Conservation (phyloP, 2,888 invertebrate species). For the Escarpia spicata region DNA sequence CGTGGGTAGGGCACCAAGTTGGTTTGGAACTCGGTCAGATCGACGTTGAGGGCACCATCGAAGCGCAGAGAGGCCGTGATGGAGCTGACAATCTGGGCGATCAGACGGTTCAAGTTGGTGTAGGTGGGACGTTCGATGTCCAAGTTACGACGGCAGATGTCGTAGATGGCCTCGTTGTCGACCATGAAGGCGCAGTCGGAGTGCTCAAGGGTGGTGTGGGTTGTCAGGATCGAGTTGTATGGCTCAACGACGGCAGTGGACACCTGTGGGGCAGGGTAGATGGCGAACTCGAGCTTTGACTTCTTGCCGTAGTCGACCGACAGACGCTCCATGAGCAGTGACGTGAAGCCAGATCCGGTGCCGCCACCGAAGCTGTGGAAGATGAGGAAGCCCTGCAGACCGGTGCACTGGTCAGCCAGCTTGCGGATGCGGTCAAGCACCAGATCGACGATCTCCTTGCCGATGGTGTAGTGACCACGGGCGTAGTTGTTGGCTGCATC, state of each 20-base stretch:
- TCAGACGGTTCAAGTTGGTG: conserved; percentile 90
- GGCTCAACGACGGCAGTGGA: conserved; percentile 49
- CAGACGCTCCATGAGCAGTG: conserved; percentile 69
- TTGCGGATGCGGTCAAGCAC: conserved; percentile 64
- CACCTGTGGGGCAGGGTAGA: conserved; percentile 76
- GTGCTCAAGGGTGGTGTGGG: conserved; percentile 92
- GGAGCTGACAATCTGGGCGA: conserved; percentile 81
- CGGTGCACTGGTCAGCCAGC: conserved; percentile 65
- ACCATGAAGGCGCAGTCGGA: conserved; percentile 82
- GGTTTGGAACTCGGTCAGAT: conserved; percentile 69
- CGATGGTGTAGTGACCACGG: conserved; percentile 57
- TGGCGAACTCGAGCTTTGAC: conserved; percentile 88
- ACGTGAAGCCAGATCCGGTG: conserved; percentile 63
- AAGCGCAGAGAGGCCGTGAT: conserved; percentile 67
- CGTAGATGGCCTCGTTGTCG: conserved; percentile 60
- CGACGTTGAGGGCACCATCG: conserved; percentile 69
- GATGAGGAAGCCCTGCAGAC: conserved; percentile 63
- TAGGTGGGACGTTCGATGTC: conserved; percentile 87
- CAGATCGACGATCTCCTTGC: conserved; percentile 54
- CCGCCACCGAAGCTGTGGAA: conserved; percentile 62
- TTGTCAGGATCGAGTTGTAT: conserved; percentile 79
- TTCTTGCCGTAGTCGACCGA: conserved; percentile 87
- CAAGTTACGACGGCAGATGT: conserved; percentile 72
- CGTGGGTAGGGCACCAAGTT: conserved; percentile 81
- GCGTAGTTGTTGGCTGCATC: conserved; percentile 59